phyloP scores from a whole-genome alignment of 2,797 vertebrate genomes.

The Simalia tracyae region DNA sequence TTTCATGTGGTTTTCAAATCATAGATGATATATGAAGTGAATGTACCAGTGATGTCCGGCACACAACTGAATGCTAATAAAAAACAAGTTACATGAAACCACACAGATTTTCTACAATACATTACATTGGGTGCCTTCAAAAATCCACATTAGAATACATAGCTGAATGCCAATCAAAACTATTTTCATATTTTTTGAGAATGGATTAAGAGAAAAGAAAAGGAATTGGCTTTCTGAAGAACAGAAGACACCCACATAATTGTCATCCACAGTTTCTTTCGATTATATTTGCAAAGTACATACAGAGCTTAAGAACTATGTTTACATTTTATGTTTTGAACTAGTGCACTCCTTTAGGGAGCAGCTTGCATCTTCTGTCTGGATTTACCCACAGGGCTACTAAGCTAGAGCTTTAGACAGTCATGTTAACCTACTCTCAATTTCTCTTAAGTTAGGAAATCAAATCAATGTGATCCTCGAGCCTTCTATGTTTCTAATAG shows the following conservation, averaged over 20 bases:
- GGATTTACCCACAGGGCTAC: neutral
- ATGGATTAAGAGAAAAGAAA: neutral
- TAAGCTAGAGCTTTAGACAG: neutral
- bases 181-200: fast-evolving
- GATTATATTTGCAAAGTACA: neutral
- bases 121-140: neutral
- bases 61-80: slow-evolving; percentile 29
- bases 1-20: slow-evolving; percentile 74
- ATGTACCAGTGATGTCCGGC: slow-evolving; percentile 48
- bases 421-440: neutral
- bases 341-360: neutral
- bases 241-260: neutral
- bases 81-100: neutral
- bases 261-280: neutral
- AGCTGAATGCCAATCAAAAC: fast-evolving
- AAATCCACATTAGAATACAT: neutral
- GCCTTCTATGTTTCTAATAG: neutral
- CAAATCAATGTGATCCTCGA: neutral
- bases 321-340: neutral
- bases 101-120: neutral
- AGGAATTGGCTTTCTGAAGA: neutral
- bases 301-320: neutral
- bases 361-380: neutral
- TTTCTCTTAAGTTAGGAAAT: neutral
- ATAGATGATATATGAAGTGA: slow-evolving; percentile 68